Base-by-base conservation (phyloP, 2,888 invertebrate genomes). In the Scaptomyza reducta region DNA sequence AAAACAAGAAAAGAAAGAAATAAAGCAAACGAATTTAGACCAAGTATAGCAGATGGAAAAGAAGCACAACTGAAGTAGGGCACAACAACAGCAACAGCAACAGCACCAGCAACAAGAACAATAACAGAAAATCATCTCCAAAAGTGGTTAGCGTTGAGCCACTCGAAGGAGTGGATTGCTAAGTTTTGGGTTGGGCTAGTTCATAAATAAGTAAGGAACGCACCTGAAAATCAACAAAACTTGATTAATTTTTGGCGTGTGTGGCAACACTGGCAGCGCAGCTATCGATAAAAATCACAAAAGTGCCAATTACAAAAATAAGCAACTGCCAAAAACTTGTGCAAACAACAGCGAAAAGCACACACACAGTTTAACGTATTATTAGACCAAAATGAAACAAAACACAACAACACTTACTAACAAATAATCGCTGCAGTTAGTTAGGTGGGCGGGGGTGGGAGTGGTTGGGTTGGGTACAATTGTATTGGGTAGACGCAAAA, bases 281-380 rank as follows among this genome's bases (percentile, higher is more conserved):
- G 11, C 45, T 46, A 31, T 31, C 31, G 10, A 31, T 31, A 31
- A 31, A 74, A 38, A 55, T 70, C 73, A 63, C 51, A 56, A 71
- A 81, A 72, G 70, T 81, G 70, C 80, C 83, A 81, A 85, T 81
- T 82, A 85, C 77, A 77, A 67, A 85, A 85, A 74, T 79, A 77
- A 74, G 66, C 72, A 77, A 67, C 63, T 70, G 59, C 62, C 46
- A 57, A 60, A 70, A 63, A 27, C 14, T 22, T 41, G 18, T 33
- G 7, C 7, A 31, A 31, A 31, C 22, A 31, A 31, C 22, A 22
- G 22, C 22, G 22, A 6, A 31, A 31, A 31, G 45, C 41, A 35
- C 13, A 29, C 25, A 51, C 25, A 38, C n/a, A 66, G 38, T 46
- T 27, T 18, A 38, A 46, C 54, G 18, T 54, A 54, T 54, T 35